Conservation (phyloP, 2,797 vertebrate species). For the Danionella dracula region DNA sequence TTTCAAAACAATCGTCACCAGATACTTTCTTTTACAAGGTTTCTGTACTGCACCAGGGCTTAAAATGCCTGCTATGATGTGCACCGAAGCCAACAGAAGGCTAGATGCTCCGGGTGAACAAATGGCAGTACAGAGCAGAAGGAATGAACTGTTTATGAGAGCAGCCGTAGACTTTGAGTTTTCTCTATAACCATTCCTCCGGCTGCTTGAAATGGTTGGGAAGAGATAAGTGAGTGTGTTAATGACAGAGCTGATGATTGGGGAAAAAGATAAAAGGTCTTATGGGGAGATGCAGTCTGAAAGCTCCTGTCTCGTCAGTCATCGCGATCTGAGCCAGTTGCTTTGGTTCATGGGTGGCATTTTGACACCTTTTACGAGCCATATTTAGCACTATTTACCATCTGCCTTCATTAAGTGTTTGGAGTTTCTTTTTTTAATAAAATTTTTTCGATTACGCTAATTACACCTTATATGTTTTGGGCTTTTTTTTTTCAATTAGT, state of each 20-base stretch:
- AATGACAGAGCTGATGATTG: conserved; percentile 27
- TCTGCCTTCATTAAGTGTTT: not conserved
- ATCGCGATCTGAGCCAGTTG: conserved; percentile 2
- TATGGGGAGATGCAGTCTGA: not conserved
- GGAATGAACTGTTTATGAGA: conserved; percentile 18
- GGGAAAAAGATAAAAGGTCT: conserved; percentile 7
- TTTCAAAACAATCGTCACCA: conserved; percentile 73
- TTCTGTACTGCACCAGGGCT: conserved; percentile 55
- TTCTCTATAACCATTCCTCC: conserved; percentile 11
- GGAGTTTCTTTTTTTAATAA: no score
- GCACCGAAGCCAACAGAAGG: conserved; percentile 4
- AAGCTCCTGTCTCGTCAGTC: conserved; percentile 4
- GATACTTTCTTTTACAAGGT: conserved; percentile 66
- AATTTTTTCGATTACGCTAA: no score
- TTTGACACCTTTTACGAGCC: no score
- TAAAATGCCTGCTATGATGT: conserved; percentile 62
- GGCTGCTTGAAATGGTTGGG: conserved; percentile 16
- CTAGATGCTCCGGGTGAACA: conserved; percentile 1
- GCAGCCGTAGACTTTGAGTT: conserved; percentile 6
- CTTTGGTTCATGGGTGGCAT: not conserved
- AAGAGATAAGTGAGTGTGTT: conserved; percentile 17
- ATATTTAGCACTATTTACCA: not conserved
- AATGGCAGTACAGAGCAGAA: not conserved
- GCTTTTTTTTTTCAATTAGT: no score
- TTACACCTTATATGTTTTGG: no score